These are phyloP conservation scores for Chiridota heheva DNA, from an alignment of 35 echinoderm and acorn worm genomes.

Conservation along the genomic window DNA sequence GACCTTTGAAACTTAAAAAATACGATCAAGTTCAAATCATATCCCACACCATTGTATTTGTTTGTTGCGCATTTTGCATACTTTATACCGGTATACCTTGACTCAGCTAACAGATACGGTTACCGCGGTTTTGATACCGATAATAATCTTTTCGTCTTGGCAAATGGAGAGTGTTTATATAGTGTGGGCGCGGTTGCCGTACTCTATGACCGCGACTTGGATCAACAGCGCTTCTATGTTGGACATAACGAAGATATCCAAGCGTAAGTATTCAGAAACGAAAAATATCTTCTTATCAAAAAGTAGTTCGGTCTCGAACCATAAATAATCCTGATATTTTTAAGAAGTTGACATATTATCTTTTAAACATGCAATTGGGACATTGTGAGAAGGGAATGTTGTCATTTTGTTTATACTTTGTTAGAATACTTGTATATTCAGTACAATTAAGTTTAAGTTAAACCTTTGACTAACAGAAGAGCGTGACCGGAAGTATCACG, in stretches of 20 bases:
- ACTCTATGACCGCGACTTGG: slow-evolving; percentile 66
- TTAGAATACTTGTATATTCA: too few species aligned
- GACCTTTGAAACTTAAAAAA: too few species aligned
- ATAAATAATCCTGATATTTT: too few species aligned
- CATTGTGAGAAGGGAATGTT: too few species aligned
- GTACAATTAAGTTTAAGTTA: too few species aligned
- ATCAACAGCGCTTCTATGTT: slow-evolving; percentile 76
- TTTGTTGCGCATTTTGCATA: neutral
- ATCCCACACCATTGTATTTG: neutral
- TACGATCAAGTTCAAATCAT: neutral
- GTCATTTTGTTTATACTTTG: neutral
- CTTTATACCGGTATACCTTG: neutral
- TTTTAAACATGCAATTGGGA: too few species aligned
- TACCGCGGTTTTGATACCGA: slow-evolving; percentile 79
- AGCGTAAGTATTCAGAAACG: slow-evolving; percentile 43
- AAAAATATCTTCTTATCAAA: too few species aligned
- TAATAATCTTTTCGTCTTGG: slow-evolving; percentile 70
- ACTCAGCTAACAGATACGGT: slow-evolving; percentile 63
- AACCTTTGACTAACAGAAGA: too few species aligned
- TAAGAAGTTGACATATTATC: too few species aligned
- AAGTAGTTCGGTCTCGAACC: too few species aligned
- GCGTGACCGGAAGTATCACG: too few species aligned
- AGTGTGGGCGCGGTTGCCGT: slow-evolving; percentile 81
- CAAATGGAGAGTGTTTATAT: slow-evolving; percentile 74
- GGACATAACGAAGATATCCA: slow-evolving; percentile 97